Conservation (phyloP, 2,797 vertebrate genomes). For the Iguana delicatissima region DNA sequence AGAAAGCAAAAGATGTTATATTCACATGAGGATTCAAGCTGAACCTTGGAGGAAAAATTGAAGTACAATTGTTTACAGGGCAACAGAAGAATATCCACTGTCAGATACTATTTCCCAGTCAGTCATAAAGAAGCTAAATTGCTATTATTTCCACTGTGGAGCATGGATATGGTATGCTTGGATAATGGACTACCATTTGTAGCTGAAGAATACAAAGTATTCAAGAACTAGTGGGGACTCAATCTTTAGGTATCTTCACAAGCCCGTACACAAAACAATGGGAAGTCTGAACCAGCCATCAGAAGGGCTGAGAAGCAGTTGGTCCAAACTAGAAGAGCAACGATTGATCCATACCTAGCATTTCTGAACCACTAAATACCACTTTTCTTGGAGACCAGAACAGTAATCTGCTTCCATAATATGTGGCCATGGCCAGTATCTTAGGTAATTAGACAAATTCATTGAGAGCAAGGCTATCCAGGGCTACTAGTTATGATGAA, state of each 20-base stretch:
- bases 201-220: background rate
- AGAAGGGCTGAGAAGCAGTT: no score
- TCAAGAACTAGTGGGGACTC: background rate
- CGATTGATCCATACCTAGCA: background rate
- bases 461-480: no score
- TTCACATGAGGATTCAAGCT: background rate
- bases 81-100: background rate
- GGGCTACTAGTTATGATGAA: no score
- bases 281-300: background rate
- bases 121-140: background rate
- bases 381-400: no score
- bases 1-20: background rate
- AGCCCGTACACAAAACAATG: background rate
- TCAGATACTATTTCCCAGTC: background rate
- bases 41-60: no score
- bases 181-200: background rate
- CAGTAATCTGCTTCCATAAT: no score
- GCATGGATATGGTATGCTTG: background rate
- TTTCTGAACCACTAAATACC: background rate
- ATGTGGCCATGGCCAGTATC: no score
- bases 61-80: background rate
- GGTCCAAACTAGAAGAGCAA: background rate
- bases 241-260: background rate
- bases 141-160: background rate
- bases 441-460: no score